Conservation (phyloP, 2,797 vertebrate species). For the Uromys caudimaculatus region DNA sequence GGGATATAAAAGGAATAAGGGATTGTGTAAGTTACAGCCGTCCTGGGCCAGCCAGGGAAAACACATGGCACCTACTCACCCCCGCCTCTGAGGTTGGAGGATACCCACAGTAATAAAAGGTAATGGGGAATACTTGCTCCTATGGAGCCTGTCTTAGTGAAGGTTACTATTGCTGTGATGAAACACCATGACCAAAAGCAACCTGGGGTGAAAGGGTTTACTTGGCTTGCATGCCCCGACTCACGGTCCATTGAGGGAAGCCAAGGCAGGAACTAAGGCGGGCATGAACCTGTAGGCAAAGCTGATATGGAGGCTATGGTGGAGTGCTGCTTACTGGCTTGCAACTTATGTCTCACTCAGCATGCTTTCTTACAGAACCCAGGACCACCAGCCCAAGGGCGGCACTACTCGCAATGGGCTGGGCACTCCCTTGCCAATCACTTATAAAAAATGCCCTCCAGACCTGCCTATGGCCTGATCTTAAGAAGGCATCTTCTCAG, state of each 20-base stretch:
- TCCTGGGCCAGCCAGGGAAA: not conserved
- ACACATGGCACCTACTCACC: not conserved
- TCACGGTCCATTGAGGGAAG: not conserved
- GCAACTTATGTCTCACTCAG: not conserved
- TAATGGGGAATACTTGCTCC: conserved; percentile 43
- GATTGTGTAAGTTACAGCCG: conserved; percentile 23
- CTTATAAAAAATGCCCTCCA: not conserved
- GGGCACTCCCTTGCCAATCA: not conserved
- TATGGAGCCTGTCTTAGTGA: not conserved
- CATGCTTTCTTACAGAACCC: not conserved
- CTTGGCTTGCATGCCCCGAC: too few relatives aligned
- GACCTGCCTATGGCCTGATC: not conserved
- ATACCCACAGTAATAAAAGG: conserved; percentile 57
- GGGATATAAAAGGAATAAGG: not conserved
- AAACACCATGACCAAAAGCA: not conserved
- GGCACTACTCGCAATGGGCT: too few relatives aligned
- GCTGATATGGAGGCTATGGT: not conserved
- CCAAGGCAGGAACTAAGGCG: not conserved
- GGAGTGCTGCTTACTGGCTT: not conserved
- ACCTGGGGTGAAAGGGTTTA: not conserved
- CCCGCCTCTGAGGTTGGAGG: not conserved
- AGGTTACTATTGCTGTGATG: not conserved
- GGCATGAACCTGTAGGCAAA: not conserved
- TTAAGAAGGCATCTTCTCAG: too few relatives aligned
- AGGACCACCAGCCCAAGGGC: not conserved